phyloP scores from a whole-genome alignment of 1,140 invertebrate species.

The Pogonomyrmex barbatus region DNA sequence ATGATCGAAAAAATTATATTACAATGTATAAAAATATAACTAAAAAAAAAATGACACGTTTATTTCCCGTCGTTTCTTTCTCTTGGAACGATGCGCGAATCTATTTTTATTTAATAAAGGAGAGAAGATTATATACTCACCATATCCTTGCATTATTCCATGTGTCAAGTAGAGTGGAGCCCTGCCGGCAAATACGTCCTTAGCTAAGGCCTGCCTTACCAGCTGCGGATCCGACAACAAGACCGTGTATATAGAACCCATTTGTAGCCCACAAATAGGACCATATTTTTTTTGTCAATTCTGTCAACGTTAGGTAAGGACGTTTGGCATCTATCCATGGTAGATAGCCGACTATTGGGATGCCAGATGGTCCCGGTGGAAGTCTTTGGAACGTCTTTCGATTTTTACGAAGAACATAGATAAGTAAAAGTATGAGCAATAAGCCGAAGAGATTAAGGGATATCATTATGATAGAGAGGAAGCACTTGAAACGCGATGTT shows the following conservation, averaged over 20 bases:
- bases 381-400: slow-evolving; percentile 73
- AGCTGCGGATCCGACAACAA: slow-evolving; percentile 91
- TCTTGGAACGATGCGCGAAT: too few species aligned
- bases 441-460: slow-evolving; percentile 16
- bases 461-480: neutral
- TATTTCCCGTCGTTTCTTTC: too few species aligned
- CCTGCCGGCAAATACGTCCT: slow-evolving; percentile 90
- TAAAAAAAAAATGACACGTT: neutral
- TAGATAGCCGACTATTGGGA: slow-evolving; percentile 93
- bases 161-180: slow-evolving; percentile 94
- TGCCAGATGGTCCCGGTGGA: slow-evolving; percentile 92
- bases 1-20: too few species aligned
- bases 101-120: slow-evolving; percentile 9
- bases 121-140: slow-evolving; percentile 86
- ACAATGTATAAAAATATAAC: neutral
- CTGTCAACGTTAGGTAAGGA: slow-evolving; percentile 90
- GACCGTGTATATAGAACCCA: slow-evolving; percentile 91
- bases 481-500: neutral
- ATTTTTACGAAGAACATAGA: slow-evolving; percentile 45
- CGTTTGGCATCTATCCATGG: slow-evolving; percentile 89
- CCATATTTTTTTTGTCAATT: slow-evolving; percentile 90
- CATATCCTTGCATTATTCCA: slow-evolving; percentile 94
- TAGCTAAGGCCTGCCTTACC: slow-evolving; percentile 90
- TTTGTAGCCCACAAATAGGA: slow-evolving; percentile 89
- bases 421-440: slow-evolving; percentile 26